phyloP scores from a whole-genome alignment of 2,797 vertebrate species.

The Amphiprion clarkii region DNA sequence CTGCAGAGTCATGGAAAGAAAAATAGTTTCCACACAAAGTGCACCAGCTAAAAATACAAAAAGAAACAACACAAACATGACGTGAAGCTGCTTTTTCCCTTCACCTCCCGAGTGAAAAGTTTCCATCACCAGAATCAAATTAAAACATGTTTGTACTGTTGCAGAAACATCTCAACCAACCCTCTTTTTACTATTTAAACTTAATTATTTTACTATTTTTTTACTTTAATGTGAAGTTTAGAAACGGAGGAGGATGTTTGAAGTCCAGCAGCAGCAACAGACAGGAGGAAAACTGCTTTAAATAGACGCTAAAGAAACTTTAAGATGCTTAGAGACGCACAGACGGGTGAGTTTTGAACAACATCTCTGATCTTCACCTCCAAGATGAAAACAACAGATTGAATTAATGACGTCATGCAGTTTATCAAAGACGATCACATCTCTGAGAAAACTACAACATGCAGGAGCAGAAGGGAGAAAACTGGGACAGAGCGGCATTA shows the following conservation, averaged over 20 bases:
- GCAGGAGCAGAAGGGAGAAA: background rate
- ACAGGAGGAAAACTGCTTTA: background rate
- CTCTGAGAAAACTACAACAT: slow-evolving; percentile 7
- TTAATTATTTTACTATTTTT: too few species aligned
- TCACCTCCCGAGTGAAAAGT: background rate
- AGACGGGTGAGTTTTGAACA: slow-evolving; percentile 12
- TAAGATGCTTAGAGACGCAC: too few species aligned
- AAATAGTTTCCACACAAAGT: background rate
- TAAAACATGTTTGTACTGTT: too few species aligned
- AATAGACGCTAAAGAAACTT: background rate
- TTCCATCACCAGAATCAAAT: background rate
- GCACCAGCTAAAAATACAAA: background rate
- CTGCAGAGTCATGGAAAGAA: background rate
- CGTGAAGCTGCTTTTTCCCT: too few species aligned
- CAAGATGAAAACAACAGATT: too few species aligned
- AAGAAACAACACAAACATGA: background rate
- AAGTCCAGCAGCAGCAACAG: background rate
- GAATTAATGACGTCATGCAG: too few species aligned
- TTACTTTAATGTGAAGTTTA: slow-evolving; percentile 1
- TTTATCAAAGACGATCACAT: slow-evolving; percentile 14
- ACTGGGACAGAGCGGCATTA: background rate
- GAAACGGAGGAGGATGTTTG: slow-evolving; percentile 1
- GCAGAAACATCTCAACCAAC: too few species aligned
- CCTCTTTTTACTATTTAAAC: too few species aligned
- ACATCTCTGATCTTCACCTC: too few species aligned